Base-by-base conservation (phyloP, 1,140 invertebrate species). In the Zaprionus ornatus region DNA sequence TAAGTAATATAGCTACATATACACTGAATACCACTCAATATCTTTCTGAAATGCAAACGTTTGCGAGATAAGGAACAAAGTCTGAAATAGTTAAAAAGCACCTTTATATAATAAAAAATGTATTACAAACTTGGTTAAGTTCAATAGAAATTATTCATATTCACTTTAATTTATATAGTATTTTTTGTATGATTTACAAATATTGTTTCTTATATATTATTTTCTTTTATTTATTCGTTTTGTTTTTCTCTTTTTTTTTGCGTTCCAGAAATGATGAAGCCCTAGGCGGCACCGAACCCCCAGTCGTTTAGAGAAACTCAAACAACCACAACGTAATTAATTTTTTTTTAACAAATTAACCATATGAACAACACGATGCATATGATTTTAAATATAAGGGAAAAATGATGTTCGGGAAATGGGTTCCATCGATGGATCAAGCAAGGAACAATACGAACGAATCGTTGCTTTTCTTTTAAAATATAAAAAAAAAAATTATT, bases 271-370 rank as follows among this genome's bases (percentile, higher is more conserved):
- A 76, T 57, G 76, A 91, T 66, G 85, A 90, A 19, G 62, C 60
- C 56, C 57, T 60, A 40, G 90, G 81, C 40, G 90, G 86, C 68
- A 90, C 90, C 59, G 90, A 91, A 79, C 90, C 90, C 68, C 85
- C 90, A 80, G 90, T 90, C 69, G 85, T 90, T 77, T 91, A 79
- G 84, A 79, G 67, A 37, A 57, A 71, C 57, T 74, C 68, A 40
- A 12, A 72, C 17, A 56, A 77, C 25, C 52, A 74, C 55, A 65
- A 35, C 45, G 61, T 54, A 63, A 66, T 73, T 91, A 91, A 79
- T 85, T 91, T 91, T 86, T 77, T 68, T 70, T 71, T 19, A 62
- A 82, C 79, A 74, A 71, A 71, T 37, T 70, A 85, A 81, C 10
- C 55, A 76, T 70, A 69, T 74, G 13, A 37, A 37, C 12, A 37